Evolutionary conservation across 2,797 vertebrate genomes (phyloP), one percentile per base, ranked within the genome.

Genomic region (Bradypodion ventrale): DNA sequence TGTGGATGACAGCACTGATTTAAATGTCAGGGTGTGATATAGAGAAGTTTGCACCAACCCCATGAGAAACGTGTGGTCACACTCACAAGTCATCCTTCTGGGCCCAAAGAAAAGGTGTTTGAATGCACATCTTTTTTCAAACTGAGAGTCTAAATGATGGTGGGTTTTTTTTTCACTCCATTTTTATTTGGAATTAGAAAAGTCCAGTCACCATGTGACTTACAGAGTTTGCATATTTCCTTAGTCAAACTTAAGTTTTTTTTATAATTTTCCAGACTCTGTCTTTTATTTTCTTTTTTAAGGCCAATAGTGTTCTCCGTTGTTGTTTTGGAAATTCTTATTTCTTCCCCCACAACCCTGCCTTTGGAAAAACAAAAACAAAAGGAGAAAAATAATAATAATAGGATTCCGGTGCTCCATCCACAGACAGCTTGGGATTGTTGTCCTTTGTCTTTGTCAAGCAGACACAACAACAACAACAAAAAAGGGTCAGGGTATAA

Each of bases 201-300:
- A 85, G 79, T 72, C 52, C 65, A 81, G 73, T 85, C 84, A 85
- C 79, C 25, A 29, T 1, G 78, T 85, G 84, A 85, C 84, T 73
- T 85, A 81, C 84, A 85, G 79, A 85, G 65, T 81, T 85, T 85
- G 84, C 84, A 85, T 85, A 85, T 85, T 85, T 85, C 84, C 84
- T 76, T 81, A 42, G 35, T 85, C 77, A 68, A 77, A 77, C 84
- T 32, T 80, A 68, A 42, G 42, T 76, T 76, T 29, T 19, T 56
- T 59, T 7, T 32, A 65, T n/a, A 65, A 25, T n/a, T 1, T 1
- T 4, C 7, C 12, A 27, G 2, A 13, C 40, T 52, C 29, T 15
- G 52, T 29, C 29, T 3, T 25, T 15, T 21, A 19, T 49, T 56
- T 74, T 74, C 35, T 49, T 13, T 65, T 66, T 80, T 80, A 85